Evolutionary conservation across 2,797 vertebrate species (phyloP).

Genomic region (Limnodromus scolopaceus): DNA sequence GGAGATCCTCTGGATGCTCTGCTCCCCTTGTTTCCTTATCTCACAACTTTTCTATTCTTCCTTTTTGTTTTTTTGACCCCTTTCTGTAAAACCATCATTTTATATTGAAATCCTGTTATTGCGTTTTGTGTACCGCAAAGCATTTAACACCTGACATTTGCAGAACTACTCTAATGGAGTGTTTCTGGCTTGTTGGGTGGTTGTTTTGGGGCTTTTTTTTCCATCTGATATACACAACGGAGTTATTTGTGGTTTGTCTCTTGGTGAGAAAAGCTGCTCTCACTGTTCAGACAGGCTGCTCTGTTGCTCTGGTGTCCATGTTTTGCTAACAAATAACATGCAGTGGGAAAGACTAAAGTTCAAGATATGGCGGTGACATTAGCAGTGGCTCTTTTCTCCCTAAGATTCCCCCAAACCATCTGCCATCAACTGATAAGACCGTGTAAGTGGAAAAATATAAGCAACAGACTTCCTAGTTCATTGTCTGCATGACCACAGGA

Average conservation of each 20-base stretch:
- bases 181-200: not conserved
- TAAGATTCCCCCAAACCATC: conserved; percentile 65
- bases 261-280: not conserved
- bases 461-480: conserved; percentile 43
- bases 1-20: not conserved
- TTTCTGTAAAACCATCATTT: not conserved
- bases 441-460: conserved; percentile 47
- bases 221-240: not conserved
- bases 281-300: not conserved
- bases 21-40: not conserved
- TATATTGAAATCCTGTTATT: not conserved
- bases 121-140: not conserved
- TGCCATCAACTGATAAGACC: conserved; percentile 62
- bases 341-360: conserved; percentile 57
- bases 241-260: conserved; percentile 6
- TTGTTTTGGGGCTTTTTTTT: not conserved
- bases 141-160: not conserved
- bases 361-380: conserved; percentile 30
- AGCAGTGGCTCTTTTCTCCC: conserved; percentile 59
- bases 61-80: not conserved
- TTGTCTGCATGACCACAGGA: conserved; percentile 60
- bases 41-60: not conserved
- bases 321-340: conserved; percentile 54
- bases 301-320: conserved; percentile 60
- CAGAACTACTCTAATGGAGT: not conserved